Evolutionary conservation across 2,888 invertebrate genomes (phyloP), one percentile per base, ranked within the genome.

Genomic region (Galeruca laticollis): DNA sequence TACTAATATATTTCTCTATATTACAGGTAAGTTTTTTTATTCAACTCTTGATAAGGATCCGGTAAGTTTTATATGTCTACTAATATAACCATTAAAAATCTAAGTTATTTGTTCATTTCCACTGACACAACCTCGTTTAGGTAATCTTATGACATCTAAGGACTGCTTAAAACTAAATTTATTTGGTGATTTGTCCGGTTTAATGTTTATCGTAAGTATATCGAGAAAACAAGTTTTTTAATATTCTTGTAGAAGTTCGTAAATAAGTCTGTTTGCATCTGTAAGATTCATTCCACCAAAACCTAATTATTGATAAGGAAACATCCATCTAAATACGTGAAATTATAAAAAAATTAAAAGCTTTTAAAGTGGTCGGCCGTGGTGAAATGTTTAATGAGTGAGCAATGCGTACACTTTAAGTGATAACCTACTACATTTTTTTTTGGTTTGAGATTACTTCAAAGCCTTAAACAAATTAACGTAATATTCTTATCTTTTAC

Each of bases 161-260:
- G 51, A 60, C 69, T 68, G 68, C 62, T 73, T 73, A 66, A 52
- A 68, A 69, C 65, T 64, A 54, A 70, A 71, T 73, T 73, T 73
- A 74, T 70, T 69, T 56, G 54, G 49, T 70, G 72, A 74, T 74
- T 70, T 71, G 70, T 71, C 68, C 71, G 54, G 65, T 71, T 73
- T 66, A 73, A 63, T 67, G 70, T 74, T 74, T 70, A 26, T 5
- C 73, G 69, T 73, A 70, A 73, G 69, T 61, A 69, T 54, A 64
- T 71, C 71, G 60, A 52, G 66, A 62, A 63, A 70, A 61, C 60
- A 54, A 63, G 60, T 70, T 71, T 68, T 13, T 52, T 67, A 68
- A 71, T 71, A 60, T 60, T 63, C 60, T 64, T 68, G 64, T 71
- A 51, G 60, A 71, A 64, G 21, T 54, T 51, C 40, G 21, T 8